Evolutionary conservation across 2,797 vertebrate species (phyloP), one percentile per base, ranked within the genome.

Genomic region (Danio choprae): DNA sequence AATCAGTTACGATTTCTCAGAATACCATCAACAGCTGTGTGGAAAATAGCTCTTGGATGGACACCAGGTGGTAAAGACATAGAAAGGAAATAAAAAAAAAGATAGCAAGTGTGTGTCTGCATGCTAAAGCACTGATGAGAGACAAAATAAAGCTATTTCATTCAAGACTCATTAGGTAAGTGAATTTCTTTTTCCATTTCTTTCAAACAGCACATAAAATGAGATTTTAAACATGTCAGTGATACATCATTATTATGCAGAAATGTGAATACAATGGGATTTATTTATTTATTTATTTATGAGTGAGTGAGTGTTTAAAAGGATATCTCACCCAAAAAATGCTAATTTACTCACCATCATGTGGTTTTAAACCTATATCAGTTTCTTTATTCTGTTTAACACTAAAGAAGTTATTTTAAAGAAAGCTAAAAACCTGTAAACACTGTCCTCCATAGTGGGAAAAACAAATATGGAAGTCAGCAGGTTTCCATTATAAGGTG

Each of bases 11-110:
- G 44, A 83, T 86, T 84, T 83, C 55, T 76, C 76, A 75, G 79
- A 82, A 84, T 67, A 68, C 74, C 64, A 77, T 53, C 64, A 76
- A 82, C 80, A 87, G 81, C 81, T 85, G 81, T 81, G 74, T 76
- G 70, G 67, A 70, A 67, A 85, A 83, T 82, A 65, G 40, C 58
- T 80, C 67, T 81, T 81, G 77, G 53, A 82, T 72, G 79, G 77
- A 80, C 69, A 83, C 65, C 82, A 85, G 77, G 80, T 85, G 85
- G 71, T 81, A 73, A 74, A 84, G 50, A 41, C 81, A 75, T 74
- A 74, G 79, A 77, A 58, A 80, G 59, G 60, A 86, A 74, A 80
- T 80, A 76, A 77, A 64, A 84, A 29, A 63, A 36, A 11, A 44
- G n/a, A 80, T 22, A 55, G 58, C n/a, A 7, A 53, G 56, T 58